Percentiles rank a stretch among this genome's conserved stretches.
These are phyloP conservation scores for Stylophora pistillata DNA, from an alignment of 64 coral and sea anemone genomes.

Conservation along the genomic window DNA sequence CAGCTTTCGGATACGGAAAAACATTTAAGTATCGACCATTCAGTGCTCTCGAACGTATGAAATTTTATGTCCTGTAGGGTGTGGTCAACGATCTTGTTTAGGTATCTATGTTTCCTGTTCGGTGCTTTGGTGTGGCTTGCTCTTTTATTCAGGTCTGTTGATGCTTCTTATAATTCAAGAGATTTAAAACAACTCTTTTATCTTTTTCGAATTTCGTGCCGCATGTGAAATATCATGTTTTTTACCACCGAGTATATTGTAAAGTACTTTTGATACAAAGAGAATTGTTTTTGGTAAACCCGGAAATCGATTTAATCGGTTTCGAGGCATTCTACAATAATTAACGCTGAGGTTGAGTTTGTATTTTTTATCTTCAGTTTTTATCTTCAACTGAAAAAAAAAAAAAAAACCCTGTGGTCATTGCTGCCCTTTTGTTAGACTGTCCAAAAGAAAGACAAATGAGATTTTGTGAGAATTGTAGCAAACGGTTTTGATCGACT, in stretches of 20 bases:
- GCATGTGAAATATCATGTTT: not conserved
- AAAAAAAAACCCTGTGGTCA: conserved; percentile 10
- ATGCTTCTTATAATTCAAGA: not conserved
- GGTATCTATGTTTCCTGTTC: too few species aligned
- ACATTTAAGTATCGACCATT: too few species aligned
- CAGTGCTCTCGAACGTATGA: too few species aligned
- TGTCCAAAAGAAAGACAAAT: not conserved
- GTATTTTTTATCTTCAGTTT: not conserved
- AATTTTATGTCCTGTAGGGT: too few species aligned
- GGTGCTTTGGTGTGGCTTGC: too few species aligned
- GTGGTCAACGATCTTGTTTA: too few species aligned
- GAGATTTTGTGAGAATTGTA: not conserved
- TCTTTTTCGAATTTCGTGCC: not conserved
- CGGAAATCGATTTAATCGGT: conserved; percentile 31
- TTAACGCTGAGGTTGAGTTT: not conserved
- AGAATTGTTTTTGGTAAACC: not conserved
- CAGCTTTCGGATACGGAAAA: too few species aligned
- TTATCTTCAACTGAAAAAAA: too few species aligned
- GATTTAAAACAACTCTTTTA: not conserved
- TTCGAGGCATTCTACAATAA: not conserved
- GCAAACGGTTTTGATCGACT: not conserved
- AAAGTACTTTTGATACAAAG: not conserved
- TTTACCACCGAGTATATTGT: not conserved
- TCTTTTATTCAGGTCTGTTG: not conserved
- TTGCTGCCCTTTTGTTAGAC: not conserved